phyloP scores from a whole-genome alignment of 2,113 vertebrate genomes.

The Neoarius graeffei region DNA sequence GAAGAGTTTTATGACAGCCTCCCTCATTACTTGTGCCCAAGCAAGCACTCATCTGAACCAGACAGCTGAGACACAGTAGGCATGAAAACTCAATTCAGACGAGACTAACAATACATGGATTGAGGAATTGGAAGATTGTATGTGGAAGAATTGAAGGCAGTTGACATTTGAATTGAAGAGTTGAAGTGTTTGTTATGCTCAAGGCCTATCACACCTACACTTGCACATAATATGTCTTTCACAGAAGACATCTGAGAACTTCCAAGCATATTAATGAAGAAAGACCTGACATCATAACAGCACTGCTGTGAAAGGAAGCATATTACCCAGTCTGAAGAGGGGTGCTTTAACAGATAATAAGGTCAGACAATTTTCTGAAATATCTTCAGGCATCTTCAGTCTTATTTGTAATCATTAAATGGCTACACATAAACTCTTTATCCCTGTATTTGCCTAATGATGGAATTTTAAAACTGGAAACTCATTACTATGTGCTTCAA shows the following conservation, averaged over 20 bases:
- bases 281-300: not conserved
- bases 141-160: not conserved
- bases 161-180: not conserved
- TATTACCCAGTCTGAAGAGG: not conserved
- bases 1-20: constrained; percentile 5
- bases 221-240: not conserved
- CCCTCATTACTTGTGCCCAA: not conserved
- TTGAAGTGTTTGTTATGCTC: not conserved
- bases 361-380: not conserved
- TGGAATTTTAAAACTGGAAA: not conserved
- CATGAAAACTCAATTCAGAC: constrained; percentile 3
- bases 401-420: constrained; percentile 3
- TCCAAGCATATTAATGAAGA: not conserved
- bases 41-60: constrained; percentile 6
- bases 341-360: not conserved
- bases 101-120: constrained; percentile 4
- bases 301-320: not conserved
- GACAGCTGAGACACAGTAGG: constrained; percentile 1
- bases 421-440: not conserved
- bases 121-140: not conserved
- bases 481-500: not conserved
- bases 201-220: not conserved
- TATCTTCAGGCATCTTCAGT: not conserved
- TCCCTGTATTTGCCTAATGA: not conserved
- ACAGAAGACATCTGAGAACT: not conserved